Conservation (phyloP, 2,888 invertebrate genomes). For the Drosophila parthenogenetica region DNA sequence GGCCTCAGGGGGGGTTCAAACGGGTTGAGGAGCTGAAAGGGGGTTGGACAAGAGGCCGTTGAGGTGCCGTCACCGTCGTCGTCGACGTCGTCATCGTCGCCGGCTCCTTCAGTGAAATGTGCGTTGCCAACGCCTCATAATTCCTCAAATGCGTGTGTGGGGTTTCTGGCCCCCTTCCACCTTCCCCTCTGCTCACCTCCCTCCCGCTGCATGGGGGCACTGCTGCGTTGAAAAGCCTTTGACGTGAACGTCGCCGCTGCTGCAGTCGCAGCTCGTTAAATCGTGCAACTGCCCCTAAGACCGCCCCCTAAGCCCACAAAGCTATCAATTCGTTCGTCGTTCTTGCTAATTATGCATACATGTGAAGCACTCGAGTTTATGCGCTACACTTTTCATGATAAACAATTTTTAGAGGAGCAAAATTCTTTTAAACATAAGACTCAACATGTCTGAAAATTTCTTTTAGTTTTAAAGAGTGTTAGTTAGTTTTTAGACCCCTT, state of each 20-base stretch:
- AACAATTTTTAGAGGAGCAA: not conserved
- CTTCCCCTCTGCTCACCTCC: not conserved
- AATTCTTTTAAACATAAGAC: too few species aligned
- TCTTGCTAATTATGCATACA: constrained; percentile 78
- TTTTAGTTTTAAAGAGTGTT: too few species aligned
- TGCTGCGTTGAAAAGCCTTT: constrained; percentile 64
- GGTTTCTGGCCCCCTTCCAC: constrained; percentile 51
- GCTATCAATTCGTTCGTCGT: constrained; percentile 58
- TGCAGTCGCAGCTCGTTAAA: constrained; percentile 72
- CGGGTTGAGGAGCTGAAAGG: not conserved
- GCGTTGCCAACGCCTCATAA: constrained; percentile 74
- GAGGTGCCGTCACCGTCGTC: constrained; percentile 31
- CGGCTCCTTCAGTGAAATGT: constrained; percentile 72
- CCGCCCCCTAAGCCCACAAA: constrained; percentile 35
- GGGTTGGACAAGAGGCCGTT: constrained; percentile 5
- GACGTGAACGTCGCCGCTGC: constrained; percentile 37
- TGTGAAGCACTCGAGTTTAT: constrained; percentile 42
- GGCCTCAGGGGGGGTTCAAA: not conserved
- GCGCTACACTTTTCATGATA: constrained; percentile 16
- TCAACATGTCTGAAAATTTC: too few species aligned
- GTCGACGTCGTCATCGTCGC: not conserved
- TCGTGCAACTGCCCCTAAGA: constrained; percentile 50
- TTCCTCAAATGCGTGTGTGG: constrained; percentile 76
- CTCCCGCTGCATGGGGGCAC: constrained; percentile 51
- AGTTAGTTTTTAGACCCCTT: too few species aligned